phyloP scores from a whole-genome alignment of 2,797 vertebrate genomes.

The Lates japonicus region DNA sequence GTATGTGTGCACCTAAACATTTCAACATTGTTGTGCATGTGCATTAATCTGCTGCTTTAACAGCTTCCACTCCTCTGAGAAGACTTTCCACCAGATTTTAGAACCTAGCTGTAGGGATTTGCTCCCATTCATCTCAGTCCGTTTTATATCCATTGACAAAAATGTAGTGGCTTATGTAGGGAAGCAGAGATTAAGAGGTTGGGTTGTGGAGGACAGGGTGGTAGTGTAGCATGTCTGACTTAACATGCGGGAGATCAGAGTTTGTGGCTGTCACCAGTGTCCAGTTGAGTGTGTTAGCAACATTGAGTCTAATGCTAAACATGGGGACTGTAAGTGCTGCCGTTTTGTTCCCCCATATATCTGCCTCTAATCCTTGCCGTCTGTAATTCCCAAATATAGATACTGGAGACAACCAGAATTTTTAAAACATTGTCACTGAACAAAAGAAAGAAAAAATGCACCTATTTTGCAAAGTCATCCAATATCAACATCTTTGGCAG shows the following conservation, averaged over 20 bases:
- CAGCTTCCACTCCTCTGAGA: too few species aligned
- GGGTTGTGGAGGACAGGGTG: neutral
- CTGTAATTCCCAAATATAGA: neutral
- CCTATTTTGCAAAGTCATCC: neutral
- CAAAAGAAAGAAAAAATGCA: neutral
- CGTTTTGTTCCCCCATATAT: neutral
- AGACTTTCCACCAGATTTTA: neutral
- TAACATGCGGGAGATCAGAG: neutral
- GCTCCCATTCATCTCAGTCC: neutral
- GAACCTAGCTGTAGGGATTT: neutral
- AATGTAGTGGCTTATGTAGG: neutral
- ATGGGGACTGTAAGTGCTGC: neutral
- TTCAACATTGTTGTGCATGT: too few species aligned
- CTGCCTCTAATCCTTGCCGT: too few species aligned
- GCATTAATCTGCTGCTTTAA: neutral
- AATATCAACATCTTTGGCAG: neutral
- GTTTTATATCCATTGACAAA: neutral
- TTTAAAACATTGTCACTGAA: neutral
- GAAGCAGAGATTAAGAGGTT: neutral
- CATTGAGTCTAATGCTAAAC: too few species aligned
- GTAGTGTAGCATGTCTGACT: neutral
- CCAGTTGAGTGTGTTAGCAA: too few species aligned
- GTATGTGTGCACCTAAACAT: too few species aligned
- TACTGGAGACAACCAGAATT: neutral
- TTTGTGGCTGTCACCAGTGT: neutral